Conservation (phyloP, 2,888 invertebrate genomes). For the Diarsia mendica region DNA sequence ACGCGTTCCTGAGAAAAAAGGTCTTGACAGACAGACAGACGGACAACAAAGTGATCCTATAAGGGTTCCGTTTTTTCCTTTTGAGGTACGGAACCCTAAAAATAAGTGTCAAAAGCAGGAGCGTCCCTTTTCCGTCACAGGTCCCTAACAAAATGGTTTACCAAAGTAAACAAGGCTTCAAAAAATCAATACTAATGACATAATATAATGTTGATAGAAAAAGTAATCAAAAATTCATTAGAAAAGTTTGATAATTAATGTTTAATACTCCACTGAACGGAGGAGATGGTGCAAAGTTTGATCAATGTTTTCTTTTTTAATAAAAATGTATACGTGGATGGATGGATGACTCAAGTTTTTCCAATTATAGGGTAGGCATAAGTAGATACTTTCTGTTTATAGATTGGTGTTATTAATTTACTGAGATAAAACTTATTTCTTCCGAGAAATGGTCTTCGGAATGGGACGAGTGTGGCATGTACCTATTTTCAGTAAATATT, state of each 20-base stretch:
- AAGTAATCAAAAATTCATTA: conserved; percentile 59
- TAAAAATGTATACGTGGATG: conserved; percentile 12
- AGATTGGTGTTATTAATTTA: conserved; percentile 16
- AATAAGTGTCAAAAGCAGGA: neutral
- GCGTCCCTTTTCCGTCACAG: neutral
- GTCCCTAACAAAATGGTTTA: neutral
- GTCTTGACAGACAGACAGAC: too few species aligned
- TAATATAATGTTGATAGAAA: conserved; percentile 33
- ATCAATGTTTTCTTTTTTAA: conserved; percentile 22
- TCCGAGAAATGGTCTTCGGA: neutral
- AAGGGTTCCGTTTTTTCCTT: too few species aligned
- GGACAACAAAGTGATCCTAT: too few species aligned
- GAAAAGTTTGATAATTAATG: conserved; percentile 55
- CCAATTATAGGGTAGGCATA: conserved; percentile 23
- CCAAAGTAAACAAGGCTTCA: neutral
- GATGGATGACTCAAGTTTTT: conserved; percentile 32
- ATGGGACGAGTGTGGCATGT: neutral
- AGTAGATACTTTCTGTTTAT: conserved; percentile 1
- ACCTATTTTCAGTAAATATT: neutral
- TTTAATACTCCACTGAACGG: conserved; percentile 37
- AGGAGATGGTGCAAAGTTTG: conserved; percentile 41
- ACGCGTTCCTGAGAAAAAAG: too few species aligned
- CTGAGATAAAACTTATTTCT: neutral
- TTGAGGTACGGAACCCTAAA: too few species aligned
- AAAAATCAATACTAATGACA: conserved; percentile 52